phyloP scores from a whole-genome alignment of 2,113 vertebrate genomes.

The Ptilonorhynchus violaceus region DNA sequence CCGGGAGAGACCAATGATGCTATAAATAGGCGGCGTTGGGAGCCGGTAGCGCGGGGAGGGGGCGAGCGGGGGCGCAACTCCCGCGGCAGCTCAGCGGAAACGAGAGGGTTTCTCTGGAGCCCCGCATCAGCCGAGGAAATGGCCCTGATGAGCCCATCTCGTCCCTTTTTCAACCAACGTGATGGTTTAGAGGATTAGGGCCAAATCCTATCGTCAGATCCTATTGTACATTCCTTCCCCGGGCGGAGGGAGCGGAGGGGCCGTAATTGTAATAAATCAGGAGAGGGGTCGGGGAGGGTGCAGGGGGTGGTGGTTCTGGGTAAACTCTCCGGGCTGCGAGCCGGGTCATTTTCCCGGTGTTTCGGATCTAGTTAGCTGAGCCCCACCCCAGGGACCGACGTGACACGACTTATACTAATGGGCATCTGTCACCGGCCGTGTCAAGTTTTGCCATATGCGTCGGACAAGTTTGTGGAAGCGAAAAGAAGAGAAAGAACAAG shows the following conservation, averaged over 20 bases:
- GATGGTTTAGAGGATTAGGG: background rate
- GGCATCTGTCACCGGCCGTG: constrained; percentile 59
- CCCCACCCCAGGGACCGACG: constrained; percentile 9
- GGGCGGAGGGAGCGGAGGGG: background rate
- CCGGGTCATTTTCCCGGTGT: constrained; percentile 22
- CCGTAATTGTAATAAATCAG: background rate
- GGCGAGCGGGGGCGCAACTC: background rate
- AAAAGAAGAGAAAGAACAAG: background rate
- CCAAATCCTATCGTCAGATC: background rate
- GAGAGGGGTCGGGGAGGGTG: background rate
- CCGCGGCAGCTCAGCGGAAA: background rate
- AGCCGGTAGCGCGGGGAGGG: background rate
- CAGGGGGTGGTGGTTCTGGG: background rate
- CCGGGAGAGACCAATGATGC: background rate
- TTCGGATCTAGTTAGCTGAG: constrained; percentile 57
- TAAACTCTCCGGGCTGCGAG: constrained; percentile 20
- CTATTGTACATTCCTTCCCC: background rate
- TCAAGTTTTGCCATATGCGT: constrained; percentile 58
- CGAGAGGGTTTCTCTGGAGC: background rate
- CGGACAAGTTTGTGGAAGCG: background rate
- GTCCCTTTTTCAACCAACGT: background rate
- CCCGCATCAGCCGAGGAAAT: background rate
- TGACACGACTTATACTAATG: constrained; percentile 37
- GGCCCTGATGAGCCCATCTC: background rate
- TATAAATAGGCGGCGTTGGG: background rate